Percentiles rank a stretch among this genome's conserved stretches.
Evolutionary conservation across 1,140 invertebrate species (phyloP).

Genomic region (Planococcus citri): DNA sequence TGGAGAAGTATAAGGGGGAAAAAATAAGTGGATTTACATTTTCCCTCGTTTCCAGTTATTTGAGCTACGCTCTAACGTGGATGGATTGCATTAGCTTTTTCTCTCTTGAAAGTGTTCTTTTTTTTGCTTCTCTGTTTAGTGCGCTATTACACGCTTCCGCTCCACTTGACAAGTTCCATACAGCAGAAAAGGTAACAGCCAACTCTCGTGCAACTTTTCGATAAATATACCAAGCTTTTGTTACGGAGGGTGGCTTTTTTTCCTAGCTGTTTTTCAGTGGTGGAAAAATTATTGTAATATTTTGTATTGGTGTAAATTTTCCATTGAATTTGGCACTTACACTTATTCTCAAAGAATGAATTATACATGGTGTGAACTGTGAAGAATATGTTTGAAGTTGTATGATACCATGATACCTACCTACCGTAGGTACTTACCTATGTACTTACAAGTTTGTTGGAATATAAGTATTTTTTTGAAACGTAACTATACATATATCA

Average conservation of each 20-base stretch:
- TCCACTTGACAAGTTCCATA: constrained; percentile 20
- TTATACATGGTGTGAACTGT: no score
- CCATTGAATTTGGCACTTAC: no score
- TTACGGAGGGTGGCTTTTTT: neutral
- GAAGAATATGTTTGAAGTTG: no score
- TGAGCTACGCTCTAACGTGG: constrained; percentile 17
- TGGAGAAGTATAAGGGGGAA: neutral
- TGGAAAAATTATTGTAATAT: neutral
- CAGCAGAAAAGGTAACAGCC: neutral
- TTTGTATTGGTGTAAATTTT: neutral
- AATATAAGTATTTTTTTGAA: no score
- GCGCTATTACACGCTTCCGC: constrained; percentile 18
- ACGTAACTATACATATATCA: no score
- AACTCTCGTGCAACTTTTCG: constrained; percentile 16
- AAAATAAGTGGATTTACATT: constrained; percentile 19
- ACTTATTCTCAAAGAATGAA: no score
- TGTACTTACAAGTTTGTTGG: no score
- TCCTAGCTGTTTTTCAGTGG: neutral
- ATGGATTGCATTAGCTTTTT: constrained; percentile 19
- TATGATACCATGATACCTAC: no score
- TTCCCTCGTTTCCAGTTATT: constrained; percentile 20
- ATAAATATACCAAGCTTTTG: constrained; percentile 19
- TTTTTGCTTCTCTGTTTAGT: constrained; percentile 7
- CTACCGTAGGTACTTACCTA: no score
- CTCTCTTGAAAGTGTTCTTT: constrained; percentile 13